A percentile compares a stretch with the other conserved stretches of the same genome.
phyloP scores from a whole-genome alignment of 2,113 vertebrate species.

The Cynoglossus semilaevis region DNA sequence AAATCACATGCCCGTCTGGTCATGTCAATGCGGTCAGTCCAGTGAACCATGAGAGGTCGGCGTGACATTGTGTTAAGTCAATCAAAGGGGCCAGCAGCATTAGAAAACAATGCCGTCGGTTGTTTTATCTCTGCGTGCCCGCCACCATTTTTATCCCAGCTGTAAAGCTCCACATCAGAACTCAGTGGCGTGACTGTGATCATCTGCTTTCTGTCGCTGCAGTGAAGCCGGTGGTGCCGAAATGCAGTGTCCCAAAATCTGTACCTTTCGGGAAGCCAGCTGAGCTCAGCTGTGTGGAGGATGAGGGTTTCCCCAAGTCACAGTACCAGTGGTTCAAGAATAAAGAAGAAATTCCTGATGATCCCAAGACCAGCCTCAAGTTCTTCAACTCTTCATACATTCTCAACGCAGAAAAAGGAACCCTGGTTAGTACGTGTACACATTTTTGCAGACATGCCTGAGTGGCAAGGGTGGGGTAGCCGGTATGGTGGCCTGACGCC shows the following conservation, averaged over 20 bases:
- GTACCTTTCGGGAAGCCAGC: constrained; percentile 92
- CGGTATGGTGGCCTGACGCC: constrained; percentile 54
- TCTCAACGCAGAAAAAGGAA: constrained; percentile 81
- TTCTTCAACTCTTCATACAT: constrained; percentile 89
- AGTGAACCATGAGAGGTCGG: constrained; percentile 14
- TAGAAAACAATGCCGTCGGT: neutral
- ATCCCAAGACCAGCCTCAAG: constrained; percentile 80
- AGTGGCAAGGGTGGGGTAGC: constrained; percentile 47
- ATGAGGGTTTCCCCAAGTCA: constrained; percentile 87
- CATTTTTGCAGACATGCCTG: constrained; percentile 54
- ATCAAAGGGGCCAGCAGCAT: constrained; percentile 15
- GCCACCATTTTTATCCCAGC: neutral
- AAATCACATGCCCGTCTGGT: constrained; percentile 36
- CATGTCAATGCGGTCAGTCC: constrained; percentile 21
- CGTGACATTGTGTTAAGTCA: constrained; percentile 21
- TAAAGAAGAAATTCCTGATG: constrained; percentile 79
- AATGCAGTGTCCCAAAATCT: constrained; percentile 88
- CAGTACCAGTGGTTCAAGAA: constrained; percentile 95
- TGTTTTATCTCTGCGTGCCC: constrained; percentile 2
- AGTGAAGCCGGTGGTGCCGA: constrained; percentile 91
- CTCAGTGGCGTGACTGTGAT: neutral
- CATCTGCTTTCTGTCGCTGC: constrained; percentile 38
- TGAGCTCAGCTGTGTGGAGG: constrained; percentile 86
- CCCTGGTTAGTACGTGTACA: constrained; percentile 81
- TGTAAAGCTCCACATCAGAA: neutral